These are phyloP conservation scores for Rhodophaea formosa DNA, from an alignment of 2,888 invertebrate genomes.

Conservation along the genomic window DNA sequence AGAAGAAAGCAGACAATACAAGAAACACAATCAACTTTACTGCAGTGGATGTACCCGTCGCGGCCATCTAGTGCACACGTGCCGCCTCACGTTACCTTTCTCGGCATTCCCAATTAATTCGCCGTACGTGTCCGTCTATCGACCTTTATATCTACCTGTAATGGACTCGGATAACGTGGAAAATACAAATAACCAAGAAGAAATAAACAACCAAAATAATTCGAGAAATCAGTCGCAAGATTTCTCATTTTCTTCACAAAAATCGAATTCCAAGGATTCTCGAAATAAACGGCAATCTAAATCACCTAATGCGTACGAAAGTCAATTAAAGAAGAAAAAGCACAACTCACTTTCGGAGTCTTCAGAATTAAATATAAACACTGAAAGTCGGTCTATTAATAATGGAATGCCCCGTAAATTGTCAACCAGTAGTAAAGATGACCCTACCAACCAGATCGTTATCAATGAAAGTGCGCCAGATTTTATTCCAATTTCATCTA, in stretches of 20 bases:
- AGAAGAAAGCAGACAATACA: constrained; percentile 52
- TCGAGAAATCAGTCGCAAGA: constrained; percentile 35
- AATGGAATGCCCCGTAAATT: constrained; percentile 37
- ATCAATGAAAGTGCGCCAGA: constrained; percentile 46
- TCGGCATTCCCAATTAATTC: constrained; percentile 63
- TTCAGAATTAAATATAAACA: constrained; percentile 32
- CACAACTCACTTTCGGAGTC: constrained; percentile 41
- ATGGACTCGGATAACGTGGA: constrained; percentile 24
- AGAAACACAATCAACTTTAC: constrained; percentile 55
- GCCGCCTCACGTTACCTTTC: constrained; percentile 62
- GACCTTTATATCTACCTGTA: constrained; percentile 41
- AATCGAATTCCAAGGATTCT: constrained; percentile 3
- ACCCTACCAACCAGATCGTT: constrained; percentile 28
- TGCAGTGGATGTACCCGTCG: constrained; percentile 81
- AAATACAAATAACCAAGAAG: constrained; percentile 19
- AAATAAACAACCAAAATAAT: constrained; percentile 22
- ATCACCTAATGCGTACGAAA: constrained; percentile 58
- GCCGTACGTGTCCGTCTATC: constrained; percentile 61
- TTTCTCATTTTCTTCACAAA: constrained; percentile 23
- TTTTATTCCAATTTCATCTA: constrained; percentile 52
- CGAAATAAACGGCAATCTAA: constrained; percentile 62
- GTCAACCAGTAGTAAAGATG: constrained; percentile 35
- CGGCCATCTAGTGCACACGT: constrained; percentile 75
- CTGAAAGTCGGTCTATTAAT: constrained; percentile 34
- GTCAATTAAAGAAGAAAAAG: constrained; percentile 55